These are phyloP conservation scores for Drosophila gunungcola DNA, from an alignment of 1,140 invertebrate genomes.

Conservation along the genomic window DNA sequence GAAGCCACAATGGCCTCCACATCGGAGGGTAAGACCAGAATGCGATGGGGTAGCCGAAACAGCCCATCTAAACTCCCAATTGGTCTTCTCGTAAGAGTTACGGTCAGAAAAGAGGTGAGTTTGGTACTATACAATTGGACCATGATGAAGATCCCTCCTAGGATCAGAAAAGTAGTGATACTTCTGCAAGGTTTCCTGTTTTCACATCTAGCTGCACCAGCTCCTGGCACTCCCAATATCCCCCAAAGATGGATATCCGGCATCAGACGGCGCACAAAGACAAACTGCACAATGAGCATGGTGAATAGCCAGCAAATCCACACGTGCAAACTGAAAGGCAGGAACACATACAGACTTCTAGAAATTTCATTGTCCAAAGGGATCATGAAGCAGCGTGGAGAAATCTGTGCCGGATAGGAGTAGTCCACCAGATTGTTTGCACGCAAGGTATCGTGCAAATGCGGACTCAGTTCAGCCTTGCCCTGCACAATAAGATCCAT, in stretches of 20 bases:
- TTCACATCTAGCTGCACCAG: not conserved
- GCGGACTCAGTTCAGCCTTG: conserved; percentile 55
- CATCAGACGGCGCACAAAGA: conserved; percentile 1
- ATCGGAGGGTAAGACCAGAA: conserved; percentile 39
- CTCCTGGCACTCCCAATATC: conserved; percentile 55
- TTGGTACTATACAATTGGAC: conserved; percentile 52
- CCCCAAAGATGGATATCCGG: conserved; percentile 16
- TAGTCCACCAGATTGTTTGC: conserved; percentile 42
- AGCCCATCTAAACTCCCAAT: conserved; percentile 19
- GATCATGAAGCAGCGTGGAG: conserved; percentile 61
- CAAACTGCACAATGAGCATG: not conserved
- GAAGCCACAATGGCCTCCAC: conserved; percentile 40
- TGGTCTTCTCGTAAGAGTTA: conserved; percentile 21
- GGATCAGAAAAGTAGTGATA: not conserved
- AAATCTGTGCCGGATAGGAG: conserved; percentile 52
- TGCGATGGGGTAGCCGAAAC: conserved; percentile 35
- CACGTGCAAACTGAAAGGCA: conserved; percentile 33
- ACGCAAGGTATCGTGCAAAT: conserved; percentile 53
- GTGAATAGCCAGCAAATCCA: conserved; percentile 38
- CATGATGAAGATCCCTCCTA: conserved; percentile 46
- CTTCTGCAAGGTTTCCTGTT: not conserved
- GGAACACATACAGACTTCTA: conserved; percentile 34
- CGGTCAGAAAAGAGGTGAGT: conserved; percentile 51
- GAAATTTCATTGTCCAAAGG: conserved; percentile 38
- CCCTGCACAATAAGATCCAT: conserved; percentile 20